A percentile compares a stretch with the other conserved stretches of the same genome.
These are phyloP conservation scores for Seriola dumerili DNA, from an alignment of 2,113 vertebrate genomes.

Conservation along the genomic window DNA sequence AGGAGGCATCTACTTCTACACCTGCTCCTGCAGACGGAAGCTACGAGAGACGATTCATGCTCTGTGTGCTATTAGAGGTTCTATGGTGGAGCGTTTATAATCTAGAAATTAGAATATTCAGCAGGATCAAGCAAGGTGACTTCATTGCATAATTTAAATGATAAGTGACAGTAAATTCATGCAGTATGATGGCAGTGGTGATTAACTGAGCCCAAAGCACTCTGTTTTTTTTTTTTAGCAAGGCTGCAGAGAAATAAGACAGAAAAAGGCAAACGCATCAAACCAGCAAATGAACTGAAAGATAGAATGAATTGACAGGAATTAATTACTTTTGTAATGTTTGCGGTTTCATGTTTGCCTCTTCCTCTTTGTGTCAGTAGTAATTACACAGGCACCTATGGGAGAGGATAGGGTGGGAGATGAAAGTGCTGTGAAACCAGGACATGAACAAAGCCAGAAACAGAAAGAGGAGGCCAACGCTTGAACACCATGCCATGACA, in stretches of 20 bases:
- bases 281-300: constrained; percentile 52
- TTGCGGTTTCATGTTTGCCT: constrained; percentile 67
- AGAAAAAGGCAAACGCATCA: constrained; percentile 51
- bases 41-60: constrained; percentile 47
- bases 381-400: constrained; percentile 68
- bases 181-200: constrained; percentile 16
- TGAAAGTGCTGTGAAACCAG: constrained; percentile 78
- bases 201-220: constrained; percentile 39
- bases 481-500: constrained; percentile 78
- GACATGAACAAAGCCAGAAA: constrained; percentile 77
- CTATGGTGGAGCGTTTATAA: constrained; percentile 38
- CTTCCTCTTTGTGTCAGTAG: constrained; percentile 70
- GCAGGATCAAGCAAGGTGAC: constrained; percentile 45
- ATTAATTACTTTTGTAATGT: constrained; percentile 70
- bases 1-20: constrained; percentile 15
- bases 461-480: constrained; percentile 66
- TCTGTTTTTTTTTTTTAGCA: background rate
- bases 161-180: constrained; percentile 47
- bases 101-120: constrained; percentile 43
- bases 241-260: constrained; percentile 30
- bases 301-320: constrained; percentile 62
- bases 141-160: constrained; percentile 48
- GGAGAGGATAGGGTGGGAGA: constrained; percentile 65
- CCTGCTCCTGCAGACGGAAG: constrained; percentile 37
- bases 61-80: constrained; percentile 44